Base-by-base conservation (phyloP, 2,113 vertebrate species). In the Oncorhynchus tshawytscha region DNA sequence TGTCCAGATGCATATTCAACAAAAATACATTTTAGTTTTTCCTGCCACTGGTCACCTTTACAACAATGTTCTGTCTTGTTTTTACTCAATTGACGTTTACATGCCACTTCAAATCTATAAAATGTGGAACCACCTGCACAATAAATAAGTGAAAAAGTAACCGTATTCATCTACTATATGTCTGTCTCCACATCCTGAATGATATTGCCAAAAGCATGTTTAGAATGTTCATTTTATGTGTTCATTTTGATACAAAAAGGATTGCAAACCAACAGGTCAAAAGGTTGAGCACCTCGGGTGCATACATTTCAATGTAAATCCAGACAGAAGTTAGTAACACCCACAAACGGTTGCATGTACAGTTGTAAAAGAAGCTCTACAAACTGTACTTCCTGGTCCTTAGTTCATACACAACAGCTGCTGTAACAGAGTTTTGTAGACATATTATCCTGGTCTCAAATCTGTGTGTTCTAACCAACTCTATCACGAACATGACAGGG, bases 81-180 rank as follows among this genome's bases (percentile, higher is more conserved):
- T 86, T 67, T 89, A 87, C 39, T 45, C 85, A 81, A 76, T 69
- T 67, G 70, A 85, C 82, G 88, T 91, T 90, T 91, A 88, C 87
- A 45, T 31, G 72, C 76, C 88, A 90, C 87, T 62, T 70, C 1
- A 80, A 85, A 85, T 82, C 71, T 81, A 85, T 75, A 83, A 78
- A 81, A 67, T 76, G 84, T 90, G 87, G 85, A 90, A 88, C 74
- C 91, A 92, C 91, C 75, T 88, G 90, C 91, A 92, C 90, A 86
- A 84, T 70, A 87, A 68, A 90, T 88, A 90, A 92, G 11, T 45
- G 70, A 76, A 49, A 74, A 77, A 49, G 54, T 29, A 71, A 65
- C 8, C 9, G 22, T 70, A 77, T 27, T 70, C 77, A 71, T 76
- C 7, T 82, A 39, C 51, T 83, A 74, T 83, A 74, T 86, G 75